Evolutionary conservation across 1,140 invertebrate genomes (phyloP), one percentile per base, ranked within the genome.

Genomic region (Eueides isabella): DNA sequence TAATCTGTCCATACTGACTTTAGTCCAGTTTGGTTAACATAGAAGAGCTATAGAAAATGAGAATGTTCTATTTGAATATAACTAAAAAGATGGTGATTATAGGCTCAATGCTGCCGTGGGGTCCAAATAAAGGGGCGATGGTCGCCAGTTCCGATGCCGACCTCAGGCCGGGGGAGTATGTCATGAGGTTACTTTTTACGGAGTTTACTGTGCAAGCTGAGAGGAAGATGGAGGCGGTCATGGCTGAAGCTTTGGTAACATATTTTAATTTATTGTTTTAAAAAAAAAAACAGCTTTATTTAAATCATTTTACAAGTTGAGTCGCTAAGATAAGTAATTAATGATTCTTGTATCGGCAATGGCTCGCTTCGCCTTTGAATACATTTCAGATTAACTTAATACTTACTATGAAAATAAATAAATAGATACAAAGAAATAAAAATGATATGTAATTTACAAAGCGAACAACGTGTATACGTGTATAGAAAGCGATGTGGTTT

Each of bases 181-280:
- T 99, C 1, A 98, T 99, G 96, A 94, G 98, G 62, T 97, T 97
- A 38, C 94, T 99, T 0, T 99, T 99, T 88, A 96, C 97, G 2
- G 98, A 99, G 88, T 99, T 99, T 85, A 98, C 98, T 3, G 93
- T 96, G 0, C 96, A 98, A 83, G 97, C 98, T 3, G 98, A 99
- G 81, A 97, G 97, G 85, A 99, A 99, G 93, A 99, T 99, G 93
- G 98, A 99, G 89, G 95, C 96, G 80, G 98, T 99, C 7, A 97
- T 99, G 95, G 94, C 96, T 71, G 98, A 99, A 93, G 95, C 97
- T 77, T 94, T 96, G 85, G 97, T 97, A 38, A 38, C 12, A 94
- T 14, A n/a, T 44, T 44, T 12, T 41, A 14, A 33, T 33, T 33
- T 7, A 31, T 31, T 16, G 14, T 38, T 16, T 38, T 16, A n/a